Conservation (phyloP, 1,140 invertebrate genomes). For the Trichonephila clavipes region DNA sequence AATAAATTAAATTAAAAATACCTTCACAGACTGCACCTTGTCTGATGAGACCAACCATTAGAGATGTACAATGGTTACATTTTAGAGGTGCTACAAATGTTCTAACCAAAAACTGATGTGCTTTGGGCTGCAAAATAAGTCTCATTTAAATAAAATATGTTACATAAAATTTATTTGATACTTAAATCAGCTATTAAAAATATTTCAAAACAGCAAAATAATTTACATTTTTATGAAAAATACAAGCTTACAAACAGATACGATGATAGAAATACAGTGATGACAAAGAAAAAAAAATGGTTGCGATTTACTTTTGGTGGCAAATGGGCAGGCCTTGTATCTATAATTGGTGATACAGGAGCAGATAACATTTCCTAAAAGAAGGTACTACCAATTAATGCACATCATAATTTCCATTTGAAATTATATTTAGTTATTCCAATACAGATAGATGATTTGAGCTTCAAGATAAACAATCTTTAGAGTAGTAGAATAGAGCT, state of each 20-base stretch:
- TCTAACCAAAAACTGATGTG: conserved; percentile 95
- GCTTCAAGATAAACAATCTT: neutral
- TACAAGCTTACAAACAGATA: neutral
- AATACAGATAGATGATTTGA: too few species aligned
- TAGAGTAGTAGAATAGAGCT: too few species aligned
- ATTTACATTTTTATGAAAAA: neutral
- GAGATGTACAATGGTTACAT: conserved; percentile 98
- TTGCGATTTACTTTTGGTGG: conserved; percentile 52
- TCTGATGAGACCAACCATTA: conserved; percentile 92
- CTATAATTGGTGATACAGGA: conserved; percentile 67
- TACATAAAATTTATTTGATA: neutral
- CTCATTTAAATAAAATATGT: neutral
- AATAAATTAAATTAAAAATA: conserved; percentile 75
- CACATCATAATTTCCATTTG: neutral
- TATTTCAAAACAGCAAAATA: too few species aligned
- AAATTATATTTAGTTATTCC: too few species aligned
- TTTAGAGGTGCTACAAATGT: conserved; percentile 97
- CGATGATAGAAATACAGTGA: neutral
- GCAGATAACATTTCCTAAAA: conserved; percentile 70
- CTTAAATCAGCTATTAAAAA: too few species aligned
- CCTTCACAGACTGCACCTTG: conserved; percentile 96
- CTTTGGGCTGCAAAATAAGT: conserved; percentile 64
- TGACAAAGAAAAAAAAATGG: neutral
- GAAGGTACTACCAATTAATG: neutral
- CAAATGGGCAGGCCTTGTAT: conserved; percentile 50